Evolutionary conservation across 2,888 invertebrate species (phyloP).

Genomic region (Unio pictorum): DNA sequence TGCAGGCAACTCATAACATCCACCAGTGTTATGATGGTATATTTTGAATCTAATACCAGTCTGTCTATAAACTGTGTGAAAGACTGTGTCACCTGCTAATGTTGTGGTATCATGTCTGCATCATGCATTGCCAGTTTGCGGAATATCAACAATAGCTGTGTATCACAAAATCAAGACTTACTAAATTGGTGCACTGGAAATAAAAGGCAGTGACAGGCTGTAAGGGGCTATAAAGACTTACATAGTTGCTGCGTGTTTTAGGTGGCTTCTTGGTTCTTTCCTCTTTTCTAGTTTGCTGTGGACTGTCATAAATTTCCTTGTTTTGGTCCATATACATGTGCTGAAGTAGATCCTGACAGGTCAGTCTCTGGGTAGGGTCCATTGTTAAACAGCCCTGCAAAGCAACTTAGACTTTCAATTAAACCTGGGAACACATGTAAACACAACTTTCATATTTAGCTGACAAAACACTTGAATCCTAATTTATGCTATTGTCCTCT

Average conservation of each 20-base stretch:
- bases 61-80: too few species aligned
- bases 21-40: too few species aligned
- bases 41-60: too few species aligned
- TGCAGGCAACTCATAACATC: too few species aligned
- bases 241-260: slow-evolving; percentile 40
- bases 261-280: slow-evolving; percentile 29
- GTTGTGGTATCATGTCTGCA: too few species aligned
- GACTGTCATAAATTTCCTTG: slow-evolving; percentile 43
- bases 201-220: background rate
- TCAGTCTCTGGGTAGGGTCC: slow-evolving; percentile 92
- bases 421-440: background rate
- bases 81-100: too few species aligned
- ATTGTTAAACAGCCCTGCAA: slow-evolving; percentile 93
- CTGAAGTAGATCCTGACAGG: slow-evolving; percentile 89
- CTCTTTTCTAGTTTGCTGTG: slow-evolving; percentile 20
- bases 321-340: slow-evolving; percentile 88
- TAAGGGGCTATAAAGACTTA: slow-evolving; percentile 20
- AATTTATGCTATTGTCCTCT: too few species aligned
- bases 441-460: background rate
- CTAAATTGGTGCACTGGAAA: background rate
- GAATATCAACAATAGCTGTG: too few species aligned
- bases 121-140: too few species aligned
- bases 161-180: too few species aligned
- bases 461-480: background rate
- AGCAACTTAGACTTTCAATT: background rate